These are phyloP conservation scores for Vulpes vulpes DNA, from an alignment of 2,113 vertebrate genomes.

Conservation along the genomic window DNA sequence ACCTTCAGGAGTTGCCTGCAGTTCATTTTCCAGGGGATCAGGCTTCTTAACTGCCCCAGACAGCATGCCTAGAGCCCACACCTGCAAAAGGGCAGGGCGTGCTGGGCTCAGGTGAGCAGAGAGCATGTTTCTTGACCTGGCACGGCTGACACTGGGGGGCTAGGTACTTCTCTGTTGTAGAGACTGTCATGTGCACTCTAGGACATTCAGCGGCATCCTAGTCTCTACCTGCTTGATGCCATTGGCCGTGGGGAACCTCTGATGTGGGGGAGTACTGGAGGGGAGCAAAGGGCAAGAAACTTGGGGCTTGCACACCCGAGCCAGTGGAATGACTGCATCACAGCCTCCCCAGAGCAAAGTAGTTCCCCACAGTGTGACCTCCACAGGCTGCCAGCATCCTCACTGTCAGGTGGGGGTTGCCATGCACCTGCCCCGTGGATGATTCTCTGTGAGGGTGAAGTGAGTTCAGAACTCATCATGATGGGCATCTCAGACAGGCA, in stretches of 20 bases:
- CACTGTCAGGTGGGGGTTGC: no score
- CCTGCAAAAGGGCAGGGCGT: fast-evolving
- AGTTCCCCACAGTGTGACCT: neutral
- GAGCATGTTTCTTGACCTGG: neutral
- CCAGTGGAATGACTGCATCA: fast-evolving
- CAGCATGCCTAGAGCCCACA: neutral
- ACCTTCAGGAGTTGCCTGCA: neutral
- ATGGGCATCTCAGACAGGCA: neutral
- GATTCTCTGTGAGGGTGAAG: neutral
- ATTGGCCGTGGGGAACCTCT: neutral
- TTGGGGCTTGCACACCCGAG: neutral
- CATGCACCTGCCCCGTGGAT: fast-evolving
- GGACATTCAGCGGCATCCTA: no score
- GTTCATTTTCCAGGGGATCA: neutral
- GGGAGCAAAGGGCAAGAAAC: neutral
- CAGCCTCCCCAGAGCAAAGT: neutral
- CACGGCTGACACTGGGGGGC: no score
- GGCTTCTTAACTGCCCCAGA: neutral
- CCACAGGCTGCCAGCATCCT: neutral
- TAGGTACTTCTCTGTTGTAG: neutral
- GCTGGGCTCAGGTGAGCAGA: neutral
- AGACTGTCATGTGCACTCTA: neutral
- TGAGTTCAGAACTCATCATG: neutral
- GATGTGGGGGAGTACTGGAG: neutral
- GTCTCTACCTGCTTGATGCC: neutral